Percentiles rank a stretch among this genome's conserved stretches.
phyloP scores from a whole-genome alignment of 2,797 vertebrate genomes.

The Artibeus lituratus region DNA sequence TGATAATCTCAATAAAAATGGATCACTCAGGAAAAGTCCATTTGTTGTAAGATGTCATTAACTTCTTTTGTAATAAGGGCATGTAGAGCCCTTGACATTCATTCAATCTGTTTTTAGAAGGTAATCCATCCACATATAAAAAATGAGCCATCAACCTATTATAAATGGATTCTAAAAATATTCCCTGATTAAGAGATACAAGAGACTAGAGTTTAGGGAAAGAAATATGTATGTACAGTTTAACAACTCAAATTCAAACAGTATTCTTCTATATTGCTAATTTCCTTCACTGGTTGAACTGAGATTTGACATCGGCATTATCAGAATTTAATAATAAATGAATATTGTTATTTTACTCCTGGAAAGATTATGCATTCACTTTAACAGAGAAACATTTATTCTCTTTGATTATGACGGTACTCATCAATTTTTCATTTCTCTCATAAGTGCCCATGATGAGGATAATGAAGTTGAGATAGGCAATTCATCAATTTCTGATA shows the following conservation, averaged over 20 bases:
- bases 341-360: slow-evolving; percentile 76
- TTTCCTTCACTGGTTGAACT: slow-evolving; percentile 24
- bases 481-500: slow-evolving; percentile 66
- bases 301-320: slow-evolving; percentile 40
- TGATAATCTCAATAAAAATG: background rate
- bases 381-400: slow-evolving; percentile 74
- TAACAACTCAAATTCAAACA: background rate
- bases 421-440: slow-evolving; percentile 74
- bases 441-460: slow-evolving; percentile 67
- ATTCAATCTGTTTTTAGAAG: background rate
- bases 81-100: background rate
- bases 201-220: background rate
- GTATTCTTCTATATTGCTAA: background rate
- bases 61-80: background rate
- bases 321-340: slow-evolving; percentile 72
- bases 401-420: slow-evolving; percentile 70
- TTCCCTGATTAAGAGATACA: background rate
- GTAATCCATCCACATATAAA: background rate
- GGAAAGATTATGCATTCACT: slow-evolving; percentile 66
- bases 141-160: background rate
- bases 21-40: background rate
- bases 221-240: background rate
- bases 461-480: slow-evolving; percentile 66
- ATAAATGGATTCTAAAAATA: slow-evolving; percentile 29
- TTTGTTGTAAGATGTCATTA: background rate